Conservation (phyloP, 1,140 invertebrate species). For the Brachionus koreanus region DNA sequence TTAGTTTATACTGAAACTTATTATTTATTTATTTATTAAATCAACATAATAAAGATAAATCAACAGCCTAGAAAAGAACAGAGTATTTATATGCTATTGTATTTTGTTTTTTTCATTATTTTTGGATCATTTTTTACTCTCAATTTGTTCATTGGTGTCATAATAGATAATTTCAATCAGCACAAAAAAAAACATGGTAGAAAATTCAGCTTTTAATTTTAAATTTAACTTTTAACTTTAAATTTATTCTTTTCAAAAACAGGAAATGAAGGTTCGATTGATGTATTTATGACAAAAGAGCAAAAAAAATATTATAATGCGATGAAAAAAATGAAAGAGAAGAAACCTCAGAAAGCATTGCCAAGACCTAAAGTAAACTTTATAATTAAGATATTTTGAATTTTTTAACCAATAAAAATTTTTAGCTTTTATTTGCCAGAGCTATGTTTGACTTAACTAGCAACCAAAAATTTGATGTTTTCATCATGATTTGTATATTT, state of each 20-base stretch:
- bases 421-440: slow-evolving; percentile 87
- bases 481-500: slow-evolving; percentile 97
- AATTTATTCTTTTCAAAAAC: slow-evolving; percentile 58
- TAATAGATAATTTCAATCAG: slow-evolving; percentile 97
- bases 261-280: slow-evolving; percentile 77
- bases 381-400: neutral
- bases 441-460: slow-evolving; percentile 94
- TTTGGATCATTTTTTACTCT: slow-evolving; percentile 95
- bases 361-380: slow-evolving; percentile 82
- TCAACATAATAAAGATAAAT: slow-evolving; percentile 71
- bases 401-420: slow-evolving; percentile 46
- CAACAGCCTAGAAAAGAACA: slow-evolving; percentile 87
- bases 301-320: slow-evolving; percentile 99
- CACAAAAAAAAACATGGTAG: slow-evolving; percentile 83
- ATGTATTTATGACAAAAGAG: slow-evolving; percentile 99
- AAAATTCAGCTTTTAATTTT: neutral
- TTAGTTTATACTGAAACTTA: neutral
- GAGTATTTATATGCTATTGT: slow-evolving; percentile 94
- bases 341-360: slow-evolving; percentile 94
- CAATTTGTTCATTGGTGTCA: slow-evolving; percentile 95
- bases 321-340: slow-evolving; percentile 99
- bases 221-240: neutral
- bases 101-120: slow-evolving; percentile 96
- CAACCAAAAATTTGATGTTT: slow-evolving; percentile 98
- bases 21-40: slow-evolving; percentile 49